These are phyloP conservation scores for Panthera tigris DNA, from an alignment of 2,113 vertebrate genomes.

Conservation along the genomic window DNA sequence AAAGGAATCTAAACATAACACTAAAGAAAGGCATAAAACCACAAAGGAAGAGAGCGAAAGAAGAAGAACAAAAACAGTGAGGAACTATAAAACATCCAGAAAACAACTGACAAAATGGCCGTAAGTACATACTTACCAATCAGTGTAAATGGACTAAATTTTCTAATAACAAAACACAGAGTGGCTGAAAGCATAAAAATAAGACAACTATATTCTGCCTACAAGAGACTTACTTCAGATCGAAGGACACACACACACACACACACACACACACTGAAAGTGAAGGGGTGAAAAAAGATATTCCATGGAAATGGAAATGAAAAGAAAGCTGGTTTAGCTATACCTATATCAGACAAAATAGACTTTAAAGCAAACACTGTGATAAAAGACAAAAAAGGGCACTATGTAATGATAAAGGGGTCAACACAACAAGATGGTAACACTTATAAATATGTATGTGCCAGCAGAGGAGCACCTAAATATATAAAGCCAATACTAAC, in stretches of 20 bases:
- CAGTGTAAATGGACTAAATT: not conserved
- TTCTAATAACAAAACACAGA: not conserved
- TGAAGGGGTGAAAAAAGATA: not conserved
- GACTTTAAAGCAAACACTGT: not conserved
- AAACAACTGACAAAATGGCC: not conserved
- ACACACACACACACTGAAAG: not conserved
- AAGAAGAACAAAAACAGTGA: not conserved
- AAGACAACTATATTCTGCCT: not conserved
- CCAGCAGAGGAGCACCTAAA: not conserved
- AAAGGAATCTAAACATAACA: not conserved
- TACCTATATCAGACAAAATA: not conserved
- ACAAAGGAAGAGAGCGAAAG: not conserved
- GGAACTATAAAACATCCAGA: not conserved
- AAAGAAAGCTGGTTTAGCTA: not conserved
- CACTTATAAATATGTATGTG: not conserved
- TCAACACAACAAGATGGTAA: not conserved
- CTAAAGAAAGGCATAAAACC: not conserved
- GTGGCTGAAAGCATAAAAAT: not conserved
- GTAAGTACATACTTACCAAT: not conserved
- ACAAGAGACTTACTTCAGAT: not conserved
- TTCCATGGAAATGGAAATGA: not conserved
- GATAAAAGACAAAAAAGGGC: not conserved
- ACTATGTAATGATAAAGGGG: not conserved
- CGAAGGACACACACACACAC: not conserved
- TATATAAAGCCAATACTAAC: not conserved